Conservation (phyloP, 2,888 invertebrate species). For the Amphipyra berbera region DNA sequence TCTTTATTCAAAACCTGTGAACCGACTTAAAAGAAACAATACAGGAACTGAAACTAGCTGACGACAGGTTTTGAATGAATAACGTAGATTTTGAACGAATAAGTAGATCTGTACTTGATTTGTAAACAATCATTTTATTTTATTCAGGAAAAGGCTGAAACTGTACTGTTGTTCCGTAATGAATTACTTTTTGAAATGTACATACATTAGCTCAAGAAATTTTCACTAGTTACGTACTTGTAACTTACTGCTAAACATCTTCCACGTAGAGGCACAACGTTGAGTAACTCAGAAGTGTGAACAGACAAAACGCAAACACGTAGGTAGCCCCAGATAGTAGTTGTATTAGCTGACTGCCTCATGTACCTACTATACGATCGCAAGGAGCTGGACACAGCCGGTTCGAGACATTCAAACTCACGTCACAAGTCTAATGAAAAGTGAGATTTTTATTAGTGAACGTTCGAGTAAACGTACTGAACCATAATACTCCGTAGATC, state of each 20-base stretch:
- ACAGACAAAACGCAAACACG: constrained; percentile 58
- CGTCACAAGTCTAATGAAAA: constrained; percentile 71
- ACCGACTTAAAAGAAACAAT: constrained; percentile 79
- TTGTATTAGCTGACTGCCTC: constrained; percentile 75
- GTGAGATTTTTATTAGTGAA: constrained; percentile 78
- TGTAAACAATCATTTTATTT: constrained; percentile 66
- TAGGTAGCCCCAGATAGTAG: constrained; percentile 64
- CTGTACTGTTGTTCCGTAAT: constrained; percentile 73
- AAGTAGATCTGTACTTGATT: constrained; percentile 78
- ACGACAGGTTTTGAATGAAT: constrained; percentile 88
- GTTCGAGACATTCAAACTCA: constrained; percentile 60
- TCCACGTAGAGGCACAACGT: constrained; percentile 66
- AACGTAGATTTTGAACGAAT: constrained; percentile 83
- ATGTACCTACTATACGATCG: constrained; percentile 60
- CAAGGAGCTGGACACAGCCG: constrained; percentile 53
- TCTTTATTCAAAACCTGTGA: constrained; percentile 88
- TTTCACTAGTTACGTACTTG: constrained; percentile 58
- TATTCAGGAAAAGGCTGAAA: constrained; percentile 78
- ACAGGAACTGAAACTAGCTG: constrained; percentile 86
- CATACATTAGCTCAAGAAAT: constrained; percentile 72
- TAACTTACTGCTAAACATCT: constrained; percentile 59
- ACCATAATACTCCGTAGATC: constrained; percentile 84
- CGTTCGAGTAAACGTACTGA: constrained; percentile 69
- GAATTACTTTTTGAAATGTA: constrained; percentile 77
- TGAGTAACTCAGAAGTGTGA: constrained; percentile 46